A percentile compares a stretch with the other conserved stretches of the same genome.
These are phyloP conservation scores for Podarcis raffonei DNA, from an alignment of 2,113 vertebrate species.

Conservation along the genomic window DNA sequence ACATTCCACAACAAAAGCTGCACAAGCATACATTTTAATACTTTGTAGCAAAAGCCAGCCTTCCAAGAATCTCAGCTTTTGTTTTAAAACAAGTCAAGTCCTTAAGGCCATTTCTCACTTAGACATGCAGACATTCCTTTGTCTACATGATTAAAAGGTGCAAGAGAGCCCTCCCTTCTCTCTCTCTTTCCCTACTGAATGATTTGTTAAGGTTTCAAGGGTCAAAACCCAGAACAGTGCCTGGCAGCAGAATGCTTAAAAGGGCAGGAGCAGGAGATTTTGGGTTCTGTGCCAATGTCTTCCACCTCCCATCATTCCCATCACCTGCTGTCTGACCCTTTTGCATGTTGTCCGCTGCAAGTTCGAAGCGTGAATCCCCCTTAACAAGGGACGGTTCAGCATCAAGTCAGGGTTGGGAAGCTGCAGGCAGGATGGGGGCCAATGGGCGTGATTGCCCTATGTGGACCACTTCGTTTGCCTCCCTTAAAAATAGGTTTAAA, in stretches of 20 bases:
- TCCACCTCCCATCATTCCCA: too few relatives aligned
- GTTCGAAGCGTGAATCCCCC: background rate
- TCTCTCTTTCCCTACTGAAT: too few relatives aligned
- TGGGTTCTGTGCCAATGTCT: too few relatives aligned
- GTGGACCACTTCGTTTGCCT: background rate
- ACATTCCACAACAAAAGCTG: background rate
- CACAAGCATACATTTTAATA: background rate
- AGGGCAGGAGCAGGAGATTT: too few relatives aligned
- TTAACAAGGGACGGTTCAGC: background rate
- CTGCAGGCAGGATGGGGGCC: rapidly evolving
- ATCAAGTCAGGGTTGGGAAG: background rate
- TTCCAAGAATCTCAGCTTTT: background rate
- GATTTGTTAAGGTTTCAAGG: too few relatives aligned
- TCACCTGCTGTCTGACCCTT: background rate
- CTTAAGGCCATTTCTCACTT: background rate
- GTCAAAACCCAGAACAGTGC: too few relatives aligned
- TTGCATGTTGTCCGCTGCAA: background rate
- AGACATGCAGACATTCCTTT: too few relatives aligned
- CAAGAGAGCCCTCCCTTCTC: too few relatives aligned
- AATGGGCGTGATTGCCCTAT: background rate
- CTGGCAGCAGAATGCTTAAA: background rate
- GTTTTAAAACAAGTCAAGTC: background rate
- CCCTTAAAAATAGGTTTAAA: too few relatives aligned
- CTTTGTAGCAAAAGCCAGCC: background rate
- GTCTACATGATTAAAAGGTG: too few relatives aligned